Evolutionary conservation across 35 echinoderm and acorn worm genomes (phyloP), one percentile per base, ranked within the genome.

Genomic region (Ophiothrix spiculata): DNA sequence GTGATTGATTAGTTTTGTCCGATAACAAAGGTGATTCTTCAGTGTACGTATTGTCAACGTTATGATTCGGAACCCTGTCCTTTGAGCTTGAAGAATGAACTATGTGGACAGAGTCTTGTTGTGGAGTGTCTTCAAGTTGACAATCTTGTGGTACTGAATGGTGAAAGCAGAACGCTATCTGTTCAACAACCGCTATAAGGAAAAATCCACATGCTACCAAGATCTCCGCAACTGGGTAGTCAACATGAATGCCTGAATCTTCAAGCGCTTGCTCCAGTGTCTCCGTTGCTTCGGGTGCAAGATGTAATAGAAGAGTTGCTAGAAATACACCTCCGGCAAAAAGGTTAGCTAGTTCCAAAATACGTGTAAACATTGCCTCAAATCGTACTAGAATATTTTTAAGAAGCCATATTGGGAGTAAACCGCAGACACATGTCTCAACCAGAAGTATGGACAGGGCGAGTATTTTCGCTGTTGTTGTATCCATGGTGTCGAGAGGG

Each of bases 301-400:
- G 74, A 56, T 88, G 76, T 1, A 88, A 41, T 29, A 88, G 39
- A 25, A 79, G 56, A 21, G 86, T 81, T 1, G 77, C 54, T 15
- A 88, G 56, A 56, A 88, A 88, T 0, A 88, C 78, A 1, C 86
- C 86, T 28, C 77, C 86, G 19, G 86, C 77, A 35, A 88, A 88
- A 32, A 35, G 56, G 46, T 79, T 88, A 28, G 42, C 42, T 10
- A 49, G 42, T 49, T 49, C 42, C 42, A 49, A 19, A 10, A 49
- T 49, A 49, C 42, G 42, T 49, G 42, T 49, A 19, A 49, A 10
- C 19, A 49, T 49, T 49, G 42, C 19, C 6, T 19, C 42, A 49
- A 19, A 6, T 49, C 42, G 42, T 49, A 6, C 19, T 49, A 49
- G 42, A 49, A 6, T 10, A 19, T 49, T 49, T 6, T 10, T 19